Conservation (phyloP, 2,888 invertebrate species). For the Hydrotaea cyrtoneurina region DNA sequence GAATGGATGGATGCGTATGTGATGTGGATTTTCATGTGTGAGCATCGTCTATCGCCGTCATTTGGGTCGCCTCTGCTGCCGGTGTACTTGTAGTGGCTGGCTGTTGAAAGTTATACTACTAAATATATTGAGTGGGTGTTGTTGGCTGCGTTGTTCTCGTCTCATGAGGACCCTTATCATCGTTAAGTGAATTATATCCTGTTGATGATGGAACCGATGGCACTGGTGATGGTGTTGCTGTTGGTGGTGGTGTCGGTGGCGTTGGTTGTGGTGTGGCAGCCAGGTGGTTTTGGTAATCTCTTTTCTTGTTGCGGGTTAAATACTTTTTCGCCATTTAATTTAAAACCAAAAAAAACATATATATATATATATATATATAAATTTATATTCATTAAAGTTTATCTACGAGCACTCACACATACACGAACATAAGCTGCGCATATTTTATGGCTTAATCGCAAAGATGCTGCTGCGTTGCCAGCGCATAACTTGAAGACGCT, state of each 20-base stretch:
- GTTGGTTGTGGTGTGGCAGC: neutral
- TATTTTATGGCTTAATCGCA: neutral
- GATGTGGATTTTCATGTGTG: constrained; percentile 29
- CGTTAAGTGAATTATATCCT: constrained; percentile 53
- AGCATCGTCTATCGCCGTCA: neutral
- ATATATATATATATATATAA: neutral
- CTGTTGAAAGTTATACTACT: constrained; percentile 14
- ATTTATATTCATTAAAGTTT: constrained; percentile 48
- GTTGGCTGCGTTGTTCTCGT: neutral
- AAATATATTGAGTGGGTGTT: neutral
- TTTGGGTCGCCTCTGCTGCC: neutral
- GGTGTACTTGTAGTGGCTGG: neutral
- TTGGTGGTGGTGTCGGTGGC: neutral
- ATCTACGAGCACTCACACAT: constrained; percentile 9
- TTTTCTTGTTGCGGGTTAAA: constrained; percentile 41
- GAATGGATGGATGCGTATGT: neutral
- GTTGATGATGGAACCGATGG: constrained; percentile 5
- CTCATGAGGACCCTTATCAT: constrained; percentile 45
- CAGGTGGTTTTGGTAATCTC: constrained; percentile 35
- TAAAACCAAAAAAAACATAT: neutral
- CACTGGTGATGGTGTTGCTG: neutral
- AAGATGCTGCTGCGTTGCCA: neutral
- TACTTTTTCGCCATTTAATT: constrained; percentile 43
- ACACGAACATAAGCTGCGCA: neutral
- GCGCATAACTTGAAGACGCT: neutral